phyloP scores from a whole-genome alignment of 2,888 invertebrate genomes.

The Lepas anatifera region DNA sequence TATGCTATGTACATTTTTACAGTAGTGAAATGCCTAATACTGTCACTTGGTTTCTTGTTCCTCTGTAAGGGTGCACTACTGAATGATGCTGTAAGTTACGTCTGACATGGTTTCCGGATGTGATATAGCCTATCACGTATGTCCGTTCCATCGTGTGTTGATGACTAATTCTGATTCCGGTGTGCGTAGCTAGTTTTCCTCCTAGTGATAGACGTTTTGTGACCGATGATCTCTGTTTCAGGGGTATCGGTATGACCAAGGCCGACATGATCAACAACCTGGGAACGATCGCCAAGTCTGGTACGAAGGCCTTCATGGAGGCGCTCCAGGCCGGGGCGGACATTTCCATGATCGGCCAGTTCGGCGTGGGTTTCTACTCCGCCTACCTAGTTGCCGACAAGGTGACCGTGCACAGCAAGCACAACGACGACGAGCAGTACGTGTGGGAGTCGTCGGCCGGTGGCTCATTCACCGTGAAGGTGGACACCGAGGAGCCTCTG shows the following conservation, averaged over 20 bases:
- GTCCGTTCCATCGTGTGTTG: not conserved
- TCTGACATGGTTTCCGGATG: conserved; percentile 16
- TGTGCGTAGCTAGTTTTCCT: no score
- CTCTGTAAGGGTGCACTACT: not conserved
- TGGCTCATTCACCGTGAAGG: conserved; percentile 85
- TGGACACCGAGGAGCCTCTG: conserved; percentile 62
- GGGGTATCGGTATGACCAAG: conserved; percentile 98
- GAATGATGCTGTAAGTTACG: conserved; percentile 22
- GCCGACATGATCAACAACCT: conserved; percentile 96
- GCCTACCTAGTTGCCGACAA: conserved; percentile 91
- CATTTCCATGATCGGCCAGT: conserved; percentile 99
- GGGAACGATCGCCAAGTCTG: conserved; percentile 98
- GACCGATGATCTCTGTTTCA: conserved; percentile 23
- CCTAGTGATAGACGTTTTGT: not conserved
- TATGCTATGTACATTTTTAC: not conserved
- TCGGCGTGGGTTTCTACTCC: conserved; percentile 99
- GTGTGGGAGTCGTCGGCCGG: conserved; percentile 97
- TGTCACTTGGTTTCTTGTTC: no score
- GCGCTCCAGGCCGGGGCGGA: conserved; percentile 97
- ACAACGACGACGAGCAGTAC: conserved; percentile 98
- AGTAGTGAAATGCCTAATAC: no score
- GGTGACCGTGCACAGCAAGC: conserved; percentile 84
- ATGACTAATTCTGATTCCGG: no score
- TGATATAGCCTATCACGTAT: conserved; percentile 17
- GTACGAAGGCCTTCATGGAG: conserved; percentile 99